phyloP scores from a whole-genome alignment of 2,797 vertebrate species.

The Delichon dasypus region DNA sequence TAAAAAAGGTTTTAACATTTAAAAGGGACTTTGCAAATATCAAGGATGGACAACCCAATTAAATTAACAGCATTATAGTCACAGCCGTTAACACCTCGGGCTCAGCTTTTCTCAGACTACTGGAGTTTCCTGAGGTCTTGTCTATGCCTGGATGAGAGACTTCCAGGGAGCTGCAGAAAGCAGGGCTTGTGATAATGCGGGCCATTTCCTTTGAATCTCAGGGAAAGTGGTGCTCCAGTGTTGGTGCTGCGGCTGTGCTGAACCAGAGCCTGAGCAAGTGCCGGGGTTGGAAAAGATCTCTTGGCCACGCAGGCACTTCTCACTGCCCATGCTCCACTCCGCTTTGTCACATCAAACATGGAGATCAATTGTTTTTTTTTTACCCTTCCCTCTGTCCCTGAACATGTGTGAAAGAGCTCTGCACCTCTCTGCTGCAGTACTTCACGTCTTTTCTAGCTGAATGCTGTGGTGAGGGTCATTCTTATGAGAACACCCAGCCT shows the following conservation, averaged over 20 bases:
- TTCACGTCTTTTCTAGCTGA: background rate
- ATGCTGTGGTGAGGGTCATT: background rate
- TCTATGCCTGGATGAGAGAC: background rate
- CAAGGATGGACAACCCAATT: constrained; percentile 53
- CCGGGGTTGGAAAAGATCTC: background rate
- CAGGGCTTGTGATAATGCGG: background rate
- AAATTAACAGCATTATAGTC: constrained; percentile 49
- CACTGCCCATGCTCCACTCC: accelerated
- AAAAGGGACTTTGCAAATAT: constrained; percentile 35
- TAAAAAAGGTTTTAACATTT: constrained; percentile 25
- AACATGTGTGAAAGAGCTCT: accelerated
- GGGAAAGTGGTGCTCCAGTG: background rate
- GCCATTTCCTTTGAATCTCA: background rate
- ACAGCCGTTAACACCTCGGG: background rate
- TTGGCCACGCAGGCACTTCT: background rate
- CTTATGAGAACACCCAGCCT: background rate
- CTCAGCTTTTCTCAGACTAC: constrained; percentile 12
- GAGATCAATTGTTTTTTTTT: background rate
- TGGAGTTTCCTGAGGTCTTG: background rate
- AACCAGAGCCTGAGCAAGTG: background rate
- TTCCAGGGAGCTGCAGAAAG: background rate
- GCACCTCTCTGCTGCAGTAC: background rate
- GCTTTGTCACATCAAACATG: background rate
- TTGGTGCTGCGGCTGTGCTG: background rate
- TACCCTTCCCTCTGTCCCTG: background rate